Percentiles rank a stretch among this genome's conserved stretches.
phyloP scores from a whole-genome alignment of 2,888 invertebrate species.

The Matsumyia berberina region DNA sequence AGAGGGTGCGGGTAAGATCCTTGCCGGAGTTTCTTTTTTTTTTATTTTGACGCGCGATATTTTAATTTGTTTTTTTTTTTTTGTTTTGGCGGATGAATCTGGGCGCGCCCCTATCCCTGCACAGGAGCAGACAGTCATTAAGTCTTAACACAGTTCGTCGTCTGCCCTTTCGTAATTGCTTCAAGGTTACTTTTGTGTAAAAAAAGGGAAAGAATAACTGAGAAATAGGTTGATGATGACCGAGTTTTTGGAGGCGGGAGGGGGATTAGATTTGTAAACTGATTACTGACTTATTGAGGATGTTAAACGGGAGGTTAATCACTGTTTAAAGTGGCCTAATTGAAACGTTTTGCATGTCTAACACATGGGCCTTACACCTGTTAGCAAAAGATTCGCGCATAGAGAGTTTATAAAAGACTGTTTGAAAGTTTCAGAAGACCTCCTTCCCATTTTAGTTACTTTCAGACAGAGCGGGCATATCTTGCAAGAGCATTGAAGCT shows the following conservation, averaged over 20 bases:
- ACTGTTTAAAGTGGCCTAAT: background rate
- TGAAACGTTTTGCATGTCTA: no score
- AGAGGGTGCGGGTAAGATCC: constrained; percentile 66
- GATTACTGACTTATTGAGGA: constrained; percentile 36
- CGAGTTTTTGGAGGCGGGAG: no score
- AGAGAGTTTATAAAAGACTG: no score
- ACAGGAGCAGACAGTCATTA: constrained; percentile 70
- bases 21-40: constrained; percentile 46
- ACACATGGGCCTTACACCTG: no score
- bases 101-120: constrained; percentile 10
- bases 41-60: constrained; percentile 76
- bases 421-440: no score
- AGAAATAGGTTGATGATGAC: constrained; percentile 58
- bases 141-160: constrained; percentile 73
- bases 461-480: no score
- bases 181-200: constrained; percentile 67
- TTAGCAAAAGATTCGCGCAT: no score
- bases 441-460: no score
- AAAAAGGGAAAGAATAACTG: constrained; percentile 36
- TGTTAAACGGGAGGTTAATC: constrained; percentile 17
- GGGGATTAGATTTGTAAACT: constrained; percentile 56
- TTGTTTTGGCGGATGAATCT: constrained; percentile 68
- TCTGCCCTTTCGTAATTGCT: constrained; percentile 72
- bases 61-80: constrained; percentile 72
- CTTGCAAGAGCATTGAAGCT: no score